Base-by-base conservation (phyloP, 2,113 vertebrate genomes). In the Poeciliopsis retropinna region DNA sequence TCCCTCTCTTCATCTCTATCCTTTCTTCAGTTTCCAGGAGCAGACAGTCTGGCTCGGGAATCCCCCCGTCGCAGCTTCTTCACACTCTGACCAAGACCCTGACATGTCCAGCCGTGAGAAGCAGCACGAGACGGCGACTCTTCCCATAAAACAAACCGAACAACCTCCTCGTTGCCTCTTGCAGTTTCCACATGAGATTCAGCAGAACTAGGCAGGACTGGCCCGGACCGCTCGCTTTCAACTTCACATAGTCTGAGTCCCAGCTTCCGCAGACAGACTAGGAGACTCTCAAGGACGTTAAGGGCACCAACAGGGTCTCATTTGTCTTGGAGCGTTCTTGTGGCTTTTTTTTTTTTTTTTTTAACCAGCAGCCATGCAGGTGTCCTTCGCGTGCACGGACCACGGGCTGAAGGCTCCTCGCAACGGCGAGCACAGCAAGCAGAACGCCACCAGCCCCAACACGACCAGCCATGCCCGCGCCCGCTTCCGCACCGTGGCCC, bases 361-460 rank as follows among this genome's bases (percentile, higher is more conserved):
- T n/a, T n/a, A n/a, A 14, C 67, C 65, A 81, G 82, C 86, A 95
- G 93, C 93, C 93, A 99, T 99, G 98, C 98, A 99, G 94, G 98
- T 99, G 92, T 99, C 98, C 80, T 98, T 99, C 77, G 98, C 98
- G 70, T 99, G 97, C 87, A 98, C 97, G 0, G 98, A 99, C 88
- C 98, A 99, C 81, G 97, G 96, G 85, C 88, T 99, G 82, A 99
- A 98, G 95, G 95, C 95, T 78, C 89, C 93, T 3, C 95, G 97
- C 64, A 97, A 97, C 82, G 97, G 96, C 64, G 98, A 99, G 80
- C 91, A 98, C 92, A 96, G 95, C 94, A 99, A 99, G 92, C 97
- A 98, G 94, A 97, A 94, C 91, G 94, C 96, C 88, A 88, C 95
- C 8, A 96, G 96, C 88, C 96, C 97, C 67, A 97, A 95, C 88